A percentile compares a stretch with the other conserved stretches of the same genome.
phyloP scores from a whole-genome alignment of 2,888 invertebrate genomes.

The Myopa testacea region DNA sequence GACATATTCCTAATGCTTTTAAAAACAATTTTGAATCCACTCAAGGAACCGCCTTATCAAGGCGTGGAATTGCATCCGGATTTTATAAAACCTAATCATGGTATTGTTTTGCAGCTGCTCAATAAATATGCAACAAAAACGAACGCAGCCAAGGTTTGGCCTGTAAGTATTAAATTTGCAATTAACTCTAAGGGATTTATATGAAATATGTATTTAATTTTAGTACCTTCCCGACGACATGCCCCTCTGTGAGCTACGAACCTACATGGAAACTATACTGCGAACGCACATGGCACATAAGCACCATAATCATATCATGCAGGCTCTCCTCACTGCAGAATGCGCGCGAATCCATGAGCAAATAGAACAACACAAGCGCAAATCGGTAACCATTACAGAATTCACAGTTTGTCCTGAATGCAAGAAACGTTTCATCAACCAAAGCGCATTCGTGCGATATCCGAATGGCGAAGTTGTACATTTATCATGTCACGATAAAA shows the following conservation, averaged over 20 bases:
- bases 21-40: constrained; percentile 71
- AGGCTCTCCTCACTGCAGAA: constrained; percentile 87
- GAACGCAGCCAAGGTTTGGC: constrained; percentile 79
- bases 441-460: constrained; percentile 93
- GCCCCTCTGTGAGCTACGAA: constrained; percentile 79
- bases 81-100: constrained; percentile 79
- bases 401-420: constrained; percentile 91
- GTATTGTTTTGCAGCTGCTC: constrained; percentile 82
- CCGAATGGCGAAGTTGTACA: constrained; percentile 94
- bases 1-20: constrained; percentile 61
- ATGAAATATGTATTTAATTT: constrained; percentile 33
- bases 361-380: constrained; percentile 83
- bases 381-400: constrained; percentile 86
- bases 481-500: constrained; percentile 82
- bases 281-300: constrained; percentile 80
- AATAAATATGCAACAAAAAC: constrained; percentile 88
- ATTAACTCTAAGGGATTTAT: neutral
- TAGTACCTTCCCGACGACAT: constrained; percentile 85
- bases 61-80: constrained; percentile 71
- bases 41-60: constrained; percentile 63
- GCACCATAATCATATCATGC: constrained; percentile 81
- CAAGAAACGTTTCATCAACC: constrained; percentile 92
- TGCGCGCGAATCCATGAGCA: constrained; percentile 84
- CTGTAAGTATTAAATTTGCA: constrained; percentile 52
- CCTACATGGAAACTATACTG: constrained; percentile 83